Evolutionary conservation across 2,888 invertebrate genomes (phyloP).

Genomic region (Oegoconia quadripuncta): DNA sequence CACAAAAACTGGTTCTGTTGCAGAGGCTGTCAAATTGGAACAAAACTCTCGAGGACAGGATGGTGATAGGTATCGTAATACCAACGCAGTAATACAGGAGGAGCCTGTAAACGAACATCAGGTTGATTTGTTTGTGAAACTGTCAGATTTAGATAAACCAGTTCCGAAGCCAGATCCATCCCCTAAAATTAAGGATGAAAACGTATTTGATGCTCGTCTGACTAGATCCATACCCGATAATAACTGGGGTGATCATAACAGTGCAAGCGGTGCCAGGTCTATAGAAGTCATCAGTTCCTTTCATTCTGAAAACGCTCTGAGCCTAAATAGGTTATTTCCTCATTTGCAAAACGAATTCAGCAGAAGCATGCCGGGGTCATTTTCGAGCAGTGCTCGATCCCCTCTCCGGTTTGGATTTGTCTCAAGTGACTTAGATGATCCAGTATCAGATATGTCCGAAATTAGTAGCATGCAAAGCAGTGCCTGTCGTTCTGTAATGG

Average conservation of each 20-base stretch:
- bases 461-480: slow-evolving; percentile 79
- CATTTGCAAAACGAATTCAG: slow-evolving; percentile 75
- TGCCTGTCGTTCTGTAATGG: slow-evolving; percentile 75
- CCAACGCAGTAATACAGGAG: slow-evolving; percentile 27
- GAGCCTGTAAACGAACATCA: slow-evolving; percentile 29
- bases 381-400: slow-evolving; percentile 50
- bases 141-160: slow-evolving; percentile 88
- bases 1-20: slow-evolving; percentile 15
- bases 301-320: slow-evolving; percentile 76
- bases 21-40: slow-evolving; percentile 10
- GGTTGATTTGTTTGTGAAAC: slow-evolving; percentile 81
- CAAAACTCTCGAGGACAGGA: slow-evolving; percentile 3
- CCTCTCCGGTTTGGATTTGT: slow-evolving; percentile 40
- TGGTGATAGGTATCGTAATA: slow-evolving; percentile 7
- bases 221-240: slow-evolving; percentile 84
- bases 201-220: slow-evolving; percentile 74
- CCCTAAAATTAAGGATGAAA: slow-evolving; percentile 31
- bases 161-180: slow-evolving; percentile 58
- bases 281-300: slow-evolving; percentile 80
- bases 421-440: slow-evolving; percentile 64
- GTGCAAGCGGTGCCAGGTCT: slow-evolving; percentile 78
- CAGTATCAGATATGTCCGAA: slow-evolving; percentile 73
- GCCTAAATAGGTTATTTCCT: slow-evolving; percentile 81
- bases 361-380: slow-evolving; percentile 63
- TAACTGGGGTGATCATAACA: slow-evolving; percentile 80